Conservation (phyloP, 1,140 invertebrate genomes). For the Procambarus clarkii region DNA sequence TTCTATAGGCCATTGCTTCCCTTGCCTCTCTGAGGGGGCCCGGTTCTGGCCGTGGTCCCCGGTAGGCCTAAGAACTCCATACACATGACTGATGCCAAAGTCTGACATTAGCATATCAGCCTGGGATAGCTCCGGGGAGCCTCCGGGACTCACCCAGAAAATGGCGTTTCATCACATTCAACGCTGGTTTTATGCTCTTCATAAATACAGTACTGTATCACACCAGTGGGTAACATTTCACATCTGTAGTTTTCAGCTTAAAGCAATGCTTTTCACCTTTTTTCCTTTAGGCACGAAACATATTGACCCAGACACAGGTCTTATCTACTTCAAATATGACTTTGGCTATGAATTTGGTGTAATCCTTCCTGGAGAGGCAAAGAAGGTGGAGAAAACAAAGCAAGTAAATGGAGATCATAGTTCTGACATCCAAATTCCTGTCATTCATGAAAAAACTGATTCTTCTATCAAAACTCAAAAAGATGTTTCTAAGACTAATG, state of each 20-base stretch:
- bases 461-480: slow-evolving; percentile 66
- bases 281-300: slow-evolving; percentile 83
- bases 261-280: slow-evolving; percentile 48
- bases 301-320: slow-evolving; percentile 84
- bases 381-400: slow-evolving; percentile 73
- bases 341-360: slow-evolving; percentile 89
- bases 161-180: no score
- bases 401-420: slow-evolving; percentile 75
- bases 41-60: no score
- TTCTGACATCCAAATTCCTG: slow-evolving; percentile 80
- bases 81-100: no score
- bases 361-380: slow-evolving; percentile 83
- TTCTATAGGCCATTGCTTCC: no score
- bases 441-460: slow-evolving; percentile 80
- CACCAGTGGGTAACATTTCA: not conserved
- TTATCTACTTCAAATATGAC: slow-evolving; percentile 90
- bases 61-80: no score
- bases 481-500: slow-evolving; percentile 34
- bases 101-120: no score
- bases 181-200: no score
- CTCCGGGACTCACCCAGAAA: no score
- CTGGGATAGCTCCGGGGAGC: no score
- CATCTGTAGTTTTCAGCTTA: not conserved
- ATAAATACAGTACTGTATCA: no score
- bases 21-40: no score